A percentile compares a stretch with the other conserved stretches of the same genome.
Evolutionary conservation across 1,140 invertebrate genomes (phyloP).

Genomic region (Calephelis nemesis): DNA sequence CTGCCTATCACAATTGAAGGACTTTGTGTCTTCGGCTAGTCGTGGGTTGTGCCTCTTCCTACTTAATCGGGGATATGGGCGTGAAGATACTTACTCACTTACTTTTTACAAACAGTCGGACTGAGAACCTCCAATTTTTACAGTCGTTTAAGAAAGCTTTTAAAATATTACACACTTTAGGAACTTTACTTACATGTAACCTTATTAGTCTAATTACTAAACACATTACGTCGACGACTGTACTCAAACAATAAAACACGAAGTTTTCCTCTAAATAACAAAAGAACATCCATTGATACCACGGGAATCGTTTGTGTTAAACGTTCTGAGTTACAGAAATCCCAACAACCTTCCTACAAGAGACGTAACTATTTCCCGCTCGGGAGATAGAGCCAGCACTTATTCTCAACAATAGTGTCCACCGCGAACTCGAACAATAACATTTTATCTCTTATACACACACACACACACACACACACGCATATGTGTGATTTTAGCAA

Average conservation of each 20-base stretch:
- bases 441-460: conserved; percentile 45
- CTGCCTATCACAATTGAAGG: no score
- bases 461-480: conserved; percentile 40
- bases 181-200: no score
- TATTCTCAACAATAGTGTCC: conserved; percentile 63
- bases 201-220: not conserved
- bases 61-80: no score
- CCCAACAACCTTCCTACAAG: conserved; percentile 27
- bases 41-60: no score
- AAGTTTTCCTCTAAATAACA: conserved; percentile 1
- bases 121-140: no score
- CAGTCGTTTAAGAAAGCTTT: no score
- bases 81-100: no score
- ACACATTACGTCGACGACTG: not conserved
- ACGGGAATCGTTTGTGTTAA: conserved; percentile 14
- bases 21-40: no score
- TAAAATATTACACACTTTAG: no score
- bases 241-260: not conserved
- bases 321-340: conserved; percentile 16
- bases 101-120: no score
- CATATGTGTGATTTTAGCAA: conserved; percentile 36
- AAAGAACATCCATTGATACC: conserved; percentile 4
- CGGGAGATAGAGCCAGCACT: conserved; percentile 38
- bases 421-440: conserved; percentile 55
- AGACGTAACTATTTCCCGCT: conserved; percentile 38